Conservation (phyloP, 2,888 invertebrate genomes). For the Parelbella ahira region DNA sequence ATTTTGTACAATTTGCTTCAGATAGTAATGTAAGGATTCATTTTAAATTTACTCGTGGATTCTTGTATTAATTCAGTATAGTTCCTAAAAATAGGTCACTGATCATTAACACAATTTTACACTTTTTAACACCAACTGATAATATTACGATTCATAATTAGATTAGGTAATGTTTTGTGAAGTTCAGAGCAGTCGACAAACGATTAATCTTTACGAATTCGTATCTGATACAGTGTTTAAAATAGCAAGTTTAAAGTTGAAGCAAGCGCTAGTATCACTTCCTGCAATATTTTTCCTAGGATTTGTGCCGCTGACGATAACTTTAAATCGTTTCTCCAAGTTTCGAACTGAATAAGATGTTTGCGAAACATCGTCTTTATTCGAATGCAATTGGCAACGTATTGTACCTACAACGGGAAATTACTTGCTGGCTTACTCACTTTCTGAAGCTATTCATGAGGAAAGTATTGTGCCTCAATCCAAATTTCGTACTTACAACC, state of each 20-base stretch:
- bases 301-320: conserved; percentile 23
- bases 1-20: no score
- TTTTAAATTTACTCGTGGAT: no score
- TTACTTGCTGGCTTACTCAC: conserved; percentile 14
- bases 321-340: conserved; percentile 24
- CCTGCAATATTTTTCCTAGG: conserved; percentile 25
- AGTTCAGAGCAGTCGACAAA: no score
- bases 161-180: no score
- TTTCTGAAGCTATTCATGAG: conserved; percentile 6
- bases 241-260: conserved; percentile 21
- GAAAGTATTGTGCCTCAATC: conserved; percentile 1
- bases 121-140: no score
- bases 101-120: no score
- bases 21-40: no score
- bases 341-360: conserved; percentile 20
- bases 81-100: no score
- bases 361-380: conserved; percentile 25
- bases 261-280: conserved; percentile 14
- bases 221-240: conserved; percentile 25
- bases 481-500: no score
- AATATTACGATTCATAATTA: no score
- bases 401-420: conserved; percentile 17
- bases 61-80: no score
- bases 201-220: no score
- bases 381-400: conserved; percentile 23